A percentile compares a stretch with the other conserved stretches of the same genome.
phyloP scores from a whole-genome alignment of 2,888 invertebrate species.

The Agriopis marginaria region DNA sequence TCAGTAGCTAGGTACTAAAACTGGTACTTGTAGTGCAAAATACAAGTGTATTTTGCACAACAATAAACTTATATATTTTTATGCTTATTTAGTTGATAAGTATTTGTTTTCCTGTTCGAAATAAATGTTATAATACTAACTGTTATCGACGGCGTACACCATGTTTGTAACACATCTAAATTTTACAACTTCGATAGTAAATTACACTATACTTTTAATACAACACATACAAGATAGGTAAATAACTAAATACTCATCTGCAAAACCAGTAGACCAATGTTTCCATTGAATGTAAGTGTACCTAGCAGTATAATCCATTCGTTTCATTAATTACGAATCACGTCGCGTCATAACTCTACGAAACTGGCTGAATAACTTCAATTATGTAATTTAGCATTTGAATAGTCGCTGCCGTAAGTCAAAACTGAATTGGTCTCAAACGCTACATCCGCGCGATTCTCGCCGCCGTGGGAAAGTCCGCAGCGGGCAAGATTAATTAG shows the following conservation, averaged over 20 bases:
- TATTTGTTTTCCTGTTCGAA: too few species aligned
- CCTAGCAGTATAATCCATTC: slow-evolving; percentile 8
- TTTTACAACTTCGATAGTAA: too few species aligned
- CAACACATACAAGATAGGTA: too few species aligned
- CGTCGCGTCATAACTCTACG: slow-evolving; percentile 20
- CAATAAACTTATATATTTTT: too few species aligned
- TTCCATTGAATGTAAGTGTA: background rate
- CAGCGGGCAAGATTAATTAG: slow-evolving; percentile 83
- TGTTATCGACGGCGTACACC: too few species aligned
- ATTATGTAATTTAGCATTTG: slow-evolving; percentile 33
- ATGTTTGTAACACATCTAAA: too few species aligned
- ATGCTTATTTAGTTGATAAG: too few species aligned
- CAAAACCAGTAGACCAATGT: background rate
- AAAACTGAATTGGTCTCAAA: slow-evolving; percentile 50
- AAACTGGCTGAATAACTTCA: slow-evolving; percentile 30
- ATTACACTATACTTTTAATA: too few species aligned
- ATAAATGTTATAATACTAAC: too few species aligned
- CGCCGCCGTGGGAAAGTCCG: slow-evolving; percentile 70
- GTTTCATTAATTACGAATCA: slow-evolving; percentile 27
- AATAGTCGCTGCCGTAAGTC: slow-evolving; percentile 32
- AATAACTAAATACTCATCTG: background rate
- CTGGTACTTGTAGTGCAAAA: too few species aligned
- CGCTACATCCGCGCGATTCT: slow-evolving; percentile 52
- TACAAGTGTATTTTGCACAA: too few species aligned
- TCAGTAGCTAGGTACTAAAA: too few species aligned